Percentiles rank a stretch among this genome's conserved stretches.
phyloP scores from a whole-genome alignment of 2,888 invertebrate species.

The Rhingia campestris region DNA sequence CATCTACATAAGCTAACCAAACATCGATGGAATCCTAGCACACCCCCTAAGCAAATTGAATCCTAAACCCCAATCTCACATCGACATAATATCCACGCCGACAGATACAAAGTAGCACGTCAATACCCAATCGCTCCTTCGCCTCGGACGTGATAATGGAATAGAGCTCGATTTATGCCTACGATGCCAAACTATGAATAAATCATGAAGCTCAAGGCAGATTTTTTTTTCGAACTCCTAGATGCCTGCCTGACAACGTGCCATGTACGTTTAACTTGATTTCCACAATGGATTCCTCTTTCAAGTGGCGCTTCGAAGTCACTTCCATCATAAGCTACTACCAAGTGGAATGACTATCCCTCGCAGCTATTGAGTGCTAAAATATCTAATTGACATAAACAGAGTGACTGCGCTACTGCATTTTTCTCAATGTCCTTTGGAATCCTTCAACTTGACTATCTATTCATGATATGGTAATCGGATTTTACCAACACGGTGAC shows the following conservation, averaged over 20 bases:
- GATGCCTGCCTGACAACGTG: neutral
- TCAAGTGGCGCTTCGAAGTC: neutral
- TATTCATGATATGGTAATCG: constrained; percentile 23
- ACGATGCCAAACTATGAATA: constrained; percentile 57
- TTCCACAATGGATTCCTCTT: constrained; percentile 37
- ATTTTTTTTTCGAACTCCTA: constrained; percentile 41
- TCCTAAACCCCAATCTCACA: neutral
- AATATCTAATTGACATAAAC: constrained; percentile 9
- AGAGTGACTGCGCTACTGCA: neutral
- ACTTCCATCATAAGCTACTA: too few relatives aligned
- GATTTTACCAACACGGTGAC: constrained; percentile 5
- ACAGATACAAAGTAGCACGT: constrained; percentile 15
- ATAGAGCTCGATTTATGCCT: constrained; percentile 47
- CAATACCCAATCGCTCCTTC: neutral
- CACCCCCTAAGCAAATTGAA: too few relatives aligned
- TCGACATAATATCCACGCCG: neutral
- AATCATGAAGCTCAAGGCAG: constrained; percentile 39
- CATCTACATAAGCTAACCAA: too few relatives aligned
- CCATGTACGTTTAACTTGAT: constrained; percentile 12
- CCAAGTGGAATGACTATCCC: too few relatives aligned
- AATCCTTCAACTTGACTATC: constrained; percentile 8
- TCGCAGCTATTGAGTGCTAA: neutral
- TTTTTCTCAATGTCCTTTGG: constrained; percentile 3
- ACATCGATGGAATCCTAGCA: too few relatives aligned
- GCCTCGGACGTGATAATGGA: constrained; percentile 22